Evolutionary conservation across 2,888 invertebrate genomes (phyloP).

Genomic region (Rugalucina vietnamica): DNA sequence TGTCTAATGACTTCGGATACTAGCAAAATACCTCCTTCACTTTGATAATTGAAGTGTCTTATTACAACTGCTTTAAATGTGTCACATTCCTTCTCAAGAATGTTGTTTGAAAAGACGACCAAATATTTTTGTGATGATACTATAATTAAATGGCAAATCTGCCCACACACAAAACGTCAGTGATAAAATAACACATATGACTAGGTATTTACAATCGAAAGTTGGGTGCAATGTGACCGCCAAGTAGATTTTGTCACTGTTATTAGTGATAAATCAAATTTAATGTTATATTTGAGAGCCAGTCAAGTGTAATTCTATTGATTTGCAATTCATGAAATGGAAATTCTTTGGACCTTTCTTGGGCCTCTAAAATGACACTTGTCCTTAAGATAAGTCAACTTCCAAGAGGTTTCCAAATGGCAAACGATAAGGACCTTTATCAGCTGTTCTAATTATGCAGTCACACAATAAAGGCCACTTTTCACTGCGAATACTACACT

Average conservation of each 20-base stretch:
- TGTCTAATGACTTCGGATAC: not conserved
- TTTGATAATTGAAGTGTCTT: not conserved
- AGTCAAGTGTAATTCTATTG: not conserved
- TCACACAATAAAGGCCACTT: not conserved
- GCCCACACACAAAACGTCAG: constrained; percentile 3
- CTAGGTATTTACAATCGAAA: not conserved
- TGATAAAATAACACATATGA: not conserved
- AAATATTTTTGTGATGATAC: constrained; percentile 48
- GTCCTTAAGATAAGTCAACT: not conserved
- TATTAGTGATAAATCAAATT: not conserved
- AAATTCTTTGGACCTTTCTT: no score
- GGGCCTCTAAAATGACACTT: not conserved
- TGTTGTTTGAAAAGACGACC: constrained; percentile 38
- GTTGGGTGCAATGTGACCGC: not conserved
- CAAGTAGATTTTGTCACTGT: not conserved
- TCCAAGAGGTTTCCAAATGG: no score
- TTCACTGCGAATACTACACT: not conserved
- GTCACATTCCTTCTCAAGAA: constrained; percentile 47
- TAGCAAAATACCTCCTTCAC: not conserved
- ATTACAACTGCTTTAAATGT: constrained; percentile 22
- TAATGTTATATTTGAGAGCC: not conserved
- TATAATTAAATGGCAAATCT: constrained; percentile 23
- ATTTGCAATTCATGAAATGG: not conserved
- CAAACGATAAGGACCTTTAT: no score
- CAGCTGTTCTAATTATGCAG: not conserved